Evolutionary conservation across 2,888 invertebrate species (phyloP).

Genomic region (Nudaria mundana): DNA sequence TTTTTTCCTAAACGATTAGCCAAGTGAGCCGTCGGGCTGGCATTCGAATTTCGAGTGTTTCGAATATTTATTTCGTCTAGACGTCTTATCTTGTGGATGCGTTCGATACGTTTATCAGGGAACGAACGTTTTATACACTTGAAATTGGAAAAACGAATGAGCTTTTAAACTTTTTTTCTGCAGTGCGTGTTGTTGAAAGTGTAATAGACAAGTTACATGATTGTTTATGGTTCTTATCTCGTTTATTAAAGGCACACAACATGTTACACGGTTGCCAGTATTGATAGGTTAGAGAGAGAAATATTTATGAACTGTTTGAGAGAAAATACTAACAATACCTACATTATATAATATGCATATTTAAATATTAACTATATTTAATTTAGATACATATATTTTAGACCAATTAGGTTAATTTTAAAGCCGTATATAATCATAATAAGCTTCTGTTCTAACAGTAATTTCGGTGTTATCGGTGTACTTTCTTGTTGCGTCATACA

Average conservation of each 20-base stretch:
- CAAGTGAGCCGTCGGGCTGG: slow-evolving; percentile 77
- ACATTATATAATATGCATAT: too few relatives aligned
- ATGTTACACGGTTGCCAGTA: too few relatives aligned
- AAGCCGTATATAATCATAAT: slow-evolving; percentile 30
- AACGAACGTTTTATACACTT: slow-evolving; percentile 73
- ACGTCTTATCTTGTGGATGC: slow-evolving; percentile 66
- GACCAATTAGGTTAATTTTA: slow-evolving; percentile 41
- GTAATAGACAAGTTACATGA: slow-evolving; percentile 12
- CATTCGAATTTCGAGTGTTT: slow-evolving; percentile 78
- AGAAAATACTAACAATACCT: too few relatives aligned
- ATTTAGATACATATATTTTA: slow-evolving; percentile 24
- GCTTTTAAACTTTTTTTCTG: slow-evolving; percentile 47
- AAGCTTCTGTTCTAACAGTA: slow-evolving; percentile 24
- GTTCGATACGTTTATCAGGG: slow-evolving; percentile 66
- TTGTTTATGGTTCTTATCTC: slow-evolving; percentile 15
- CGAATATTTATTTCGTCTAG: slow-evolving; percentile 76
- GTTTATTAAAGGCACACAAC: too few relatives aligned
- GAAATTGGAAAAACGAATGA: slow-evolving; percentile 49
- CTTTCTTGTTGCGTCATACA: slow-evolving; percentile 33
- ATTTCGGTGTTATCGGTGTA: slow-evolving; percentile 29
- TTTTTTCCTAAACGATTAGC: slow-evolving; percentile 69
- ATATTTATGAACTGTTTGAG: too few relatives aligned
- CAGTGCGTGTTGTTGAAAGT: slow-evolving; percentile 14
- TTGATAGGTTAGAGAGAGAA: too few relatives aligned
- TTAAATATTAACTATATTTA: too few relatives aligned